phyloP scores from a whole-genome alignment of 2,113 vertebrate species.

The Microcebus tavaratra region DNA sequence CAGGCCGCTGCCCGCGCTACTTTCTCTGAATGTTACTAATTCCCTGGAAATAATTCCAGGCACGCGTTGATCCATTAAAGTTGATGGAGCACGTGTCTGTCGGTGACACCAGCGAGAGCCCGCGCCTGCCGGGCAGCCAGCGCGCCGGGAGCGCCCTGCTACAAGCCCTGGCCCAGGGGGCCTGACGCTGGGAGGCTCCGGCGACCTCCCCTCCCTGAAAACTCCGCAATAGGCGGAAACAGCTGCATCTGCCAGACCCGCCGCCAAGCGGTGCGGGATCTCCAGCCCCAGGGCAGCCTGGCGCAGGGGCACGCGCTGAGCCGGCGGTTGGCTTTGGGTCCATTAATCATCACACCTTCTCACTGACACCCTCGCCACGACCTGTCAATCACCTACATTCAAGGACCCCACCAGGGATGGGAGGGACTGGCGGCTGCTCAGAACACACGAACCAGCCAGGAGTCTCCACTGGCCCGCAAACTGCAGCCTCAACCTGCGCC shows the following conservation, averaged over 20 bases:
- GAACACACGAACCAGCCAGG: background rate
- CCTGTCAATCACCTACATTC: background rate
- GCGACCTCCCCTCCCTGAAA: background rate
- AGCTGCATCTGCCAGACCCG: background rate
- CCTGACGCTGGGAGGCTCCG: background rate
- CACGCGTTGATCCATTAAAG: background rate
- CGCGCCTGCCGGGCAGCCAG: background rate
- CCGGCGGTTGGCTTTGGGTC: too few species aligned
- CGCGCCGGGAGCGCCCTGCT: background rate
- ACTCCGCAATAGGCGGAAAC: background rate
- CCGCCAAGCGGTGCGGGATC: rapidly evolving
- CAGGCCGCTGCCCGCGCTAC: background rate
- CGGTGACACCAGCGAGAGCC: background rate
- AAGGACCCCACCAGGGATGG: background rate
- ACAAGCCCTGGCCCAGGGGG: background rate
- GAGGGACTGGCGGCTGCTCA: background rate
- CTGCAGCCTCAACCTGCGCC: background rate
- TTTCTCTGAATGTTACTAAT: background rate
- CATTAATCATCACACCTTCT: background rate
- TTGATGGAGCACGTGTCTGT: background rate
- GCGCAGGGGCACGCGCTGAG: background rate
- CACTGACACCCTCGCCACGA: background rate
- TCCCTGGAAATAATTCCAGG: background rate
- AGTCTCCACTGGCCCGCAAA: background rate
- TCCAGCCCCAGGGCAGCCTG: too few species aligned